These are phyloP conservation scores for Lepeophtheirus nordmannii DNA, from an alignment of 2,888 invertebrate genomes.

Conservation along the genomic window DNA sequence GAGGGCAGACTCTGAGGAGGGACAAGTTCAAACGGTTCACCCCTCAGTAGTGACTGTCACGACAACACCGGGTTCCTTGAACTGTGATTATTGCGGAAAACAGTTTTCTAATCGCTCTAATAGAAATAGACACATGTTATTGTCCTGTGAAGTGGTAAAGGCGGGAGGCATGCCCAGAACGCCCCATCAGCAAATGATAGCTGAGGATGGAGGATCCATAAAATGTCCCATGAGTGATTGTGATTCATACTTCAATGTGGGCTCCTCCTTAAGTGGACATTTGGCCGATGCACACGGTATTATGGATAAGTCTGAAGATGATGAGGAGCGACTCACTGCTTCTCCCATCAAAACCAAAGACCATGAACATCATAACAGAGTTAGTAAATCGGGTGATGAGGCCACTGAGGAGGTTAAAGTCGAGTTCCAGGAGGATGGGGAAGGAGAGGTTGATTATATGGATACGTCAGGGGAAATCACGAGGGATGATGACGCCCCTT, in stretches of 20 bases:
- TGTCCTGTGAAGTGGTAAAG: slow-evolving; percentile 11
- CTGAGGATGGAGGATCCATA: background rate
- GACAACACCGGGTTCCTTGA: background rate
- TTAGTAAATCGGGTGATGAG: background rate
- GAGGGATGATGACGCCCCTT: background rate
- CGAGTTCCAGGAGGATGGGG: background rate
- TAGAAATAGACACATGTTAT: slow-evolving; percentile 6
- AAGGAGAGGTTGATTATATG: background rate
- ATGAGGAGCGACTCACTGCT: background rate
- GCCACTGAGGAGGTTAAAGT: background rate
- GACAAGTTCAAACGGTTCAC: background rate
- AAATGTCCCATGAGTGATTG: background rate
- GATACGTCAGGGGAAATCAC: too few species aligned
- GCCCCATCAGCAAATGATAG: slow-evolving; percentile 5
- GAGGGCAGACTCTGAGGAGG: background rate
- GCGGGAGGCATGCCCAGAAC: background rate
- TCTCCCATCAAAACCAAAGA: background rate
- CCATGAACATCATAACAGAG: background rate
- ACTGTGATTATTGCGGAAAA: slow-evolving; percentile 19
- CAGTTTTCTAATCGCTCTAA: slow-evolving; percentile 15
- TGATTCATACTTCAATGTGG: background rate
- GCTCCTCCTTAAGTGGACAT: background rate
- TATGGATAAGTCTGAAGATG: background rate
- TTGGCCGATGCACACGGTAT: background rate
- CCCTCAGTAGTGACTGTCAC: background rate